Evolutionary conservation across 1,140 invertebrate genomes (phyloP).

Genomic region (Achroia grisella): DNA sequence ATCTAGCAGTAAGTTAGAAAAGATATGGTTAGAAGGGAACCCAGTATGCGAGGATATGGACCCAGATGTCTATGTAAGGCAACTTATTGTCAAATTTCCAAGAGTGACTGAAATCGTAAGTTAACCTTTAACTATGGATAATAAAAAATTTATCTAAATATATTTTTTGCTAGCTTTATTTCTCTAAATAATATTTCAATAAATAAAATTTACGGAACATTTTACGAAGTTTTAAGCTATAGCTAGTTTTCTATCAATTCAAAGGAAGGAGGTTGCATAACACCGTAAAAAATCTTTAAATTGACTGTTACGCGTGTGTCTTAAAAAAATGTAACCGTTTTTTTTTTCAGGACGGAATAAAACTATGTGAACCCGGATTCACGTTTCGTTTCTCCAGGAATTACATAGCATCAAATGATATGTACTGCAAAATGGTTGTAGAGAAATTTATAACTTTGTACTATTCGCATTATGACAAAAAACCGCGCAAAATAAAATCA

Average conservation of each 20-base stretch:
- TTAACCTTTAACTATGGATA: background rate
- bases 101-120: constrained; percentile 53
- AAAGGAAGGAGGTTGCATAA: no score
- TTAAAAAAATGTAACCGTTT: no score
- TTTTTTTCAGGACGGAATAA: constrained; percentile 47
- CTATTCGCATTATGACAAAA: constrained; percentile 41
- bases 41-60: constrained; percentile 47
- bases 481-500: constrained; percentile 15
- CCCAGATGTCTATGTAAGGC: constrained; percentile 36
- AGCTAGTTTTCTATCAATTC: no score
- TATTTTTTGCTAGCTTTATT: no score
- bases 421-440: constrained; percentile 32
- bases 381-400: constrained; percentile 41
- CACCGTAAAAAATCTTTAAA: no score
- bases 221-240: no score
- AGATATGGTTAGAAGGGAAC: constrained; percentile 55
- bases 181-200: no score
- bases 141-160: no score
- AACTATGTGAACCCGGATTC: constrained; percentile 37
- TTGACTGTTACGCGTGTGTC: no score
- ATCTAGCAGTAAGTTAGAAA: constrained; percentile 57
- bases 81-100: constrained; percentile 45
- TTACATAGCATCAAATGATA: constrained; percentile 22
- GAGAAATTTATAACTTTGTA: constrained; percentile 49
- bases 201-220: no score